Evolutionary conservation across 2,797 vertebrate genomes (phyloP), one percentile per base, ranked within the genome.

Genomic region (Peromyscus eremicus): DNA sequence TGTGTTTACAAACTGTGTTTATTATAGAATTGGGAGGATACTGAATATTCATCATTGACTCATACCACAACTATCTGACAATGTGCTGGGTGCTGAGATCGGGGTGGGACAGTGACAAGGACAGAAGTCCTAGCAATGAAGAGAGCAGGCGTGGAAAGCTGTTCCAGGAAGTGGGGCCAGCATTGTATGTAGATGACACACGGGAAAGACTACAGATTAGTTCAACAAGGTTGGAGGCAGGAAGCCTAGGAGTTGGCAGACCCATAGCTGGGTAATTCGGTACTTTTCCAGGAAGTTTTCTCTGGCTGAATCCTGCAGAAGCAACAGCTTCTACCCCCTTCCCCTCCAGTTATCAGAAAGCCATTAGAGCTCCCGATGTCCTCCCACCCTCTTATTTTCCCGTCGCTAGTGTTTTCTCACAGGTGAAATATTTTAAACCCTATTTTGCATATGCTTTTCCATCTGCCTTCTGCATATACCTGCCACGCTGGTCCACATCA

Each of bases 261-360:
- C 52, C 9, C 0, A 7, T 68, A 17, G 75, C 92, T 71, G 88
- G 94, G 86, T 34, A 94, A 84, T 84, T 89, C 8, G 2, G 93
- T 84, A 89, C 77, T 96, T 98, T 97, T 91, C 88, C 93, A 96
- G 88, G 92, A 96, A 94, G n/a, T 77, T 90, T 62, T 91, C 71
- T 91, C 86, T 12, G 62, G 25, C 43, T 52, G 19, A 89, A 70
- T 46, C 46, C 83, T 17, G 14, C 19, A 81, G 60, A 87, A 97
- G 70, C 70, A 76, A 34, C 32, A 40, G 46, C 34, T 85, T 71
- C 52, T 37, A 37, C 66, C n/a, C 40, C 76, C 5, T 96, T 97
- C 32, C 11, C 66, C 40, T 88, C 49, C 2, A 94, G 68, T 84
- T 89, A 94, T 70, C 76, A 89, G 77, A 76, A 68, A 73, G 32